Percentiles rank a stretch among this genome's conserved stretches.
phyloP scores from a whole-genome alignment of 1,140 invertebrate species.

The Lordiphosa stackelbergi region DNA sequence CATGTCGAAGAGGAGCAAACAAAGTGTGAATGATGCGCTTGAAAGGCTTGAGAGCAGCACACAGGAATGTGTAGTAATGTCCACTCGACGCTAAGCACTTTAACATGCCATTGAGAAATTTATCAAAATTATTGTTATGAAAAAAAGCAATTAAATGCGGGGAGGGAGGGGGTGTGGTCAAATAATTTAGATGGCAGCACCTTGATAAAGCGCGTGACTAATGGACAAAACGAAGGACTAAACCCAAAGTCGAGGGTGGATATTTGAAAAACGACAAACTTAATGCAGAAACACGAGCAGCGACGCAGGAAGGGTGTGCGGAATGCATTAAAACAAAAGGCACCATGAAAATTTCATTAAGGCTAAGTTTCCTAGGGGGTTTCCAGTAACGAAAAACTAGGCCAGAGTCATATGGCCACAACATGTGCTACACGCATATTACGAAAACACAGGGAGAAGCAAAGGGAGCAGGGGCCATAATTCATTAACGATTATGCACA shows the following conservation, averaged over 20 bases:
- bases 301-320: constrained; percentile 27
- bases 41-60: constrained; percentile 21
- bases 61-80: constrained; percentile 1
- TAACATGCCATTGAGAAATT: constrained; percentile 33
- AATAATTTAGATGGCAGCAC: constrained; percentile 60
- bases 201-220: constrained; percentile 66
- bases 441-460: constrained; percentile 1
- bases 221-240: constrained; percentile 29
- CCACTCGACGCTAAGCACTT: constrained; percentile 26
- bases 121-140: constrained; percentile 49
- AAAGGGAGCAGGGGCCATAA: constrained; percentile 25
- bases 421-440: constrained; percentile 64
- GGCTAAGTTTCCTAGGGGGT: constrained; percentile 9
- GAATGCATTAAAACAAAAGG: constrained; percentile 70
- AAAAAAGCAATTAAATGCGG: constrained; percentile 45
- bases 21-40: constrained; percentile 66
- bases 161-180: constrained; percentile 26
- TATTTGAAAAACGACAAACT: constrained; percentile 50
- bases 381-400: constrained; percentile 27
- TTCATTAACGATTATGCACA: constrained; percentile 73
- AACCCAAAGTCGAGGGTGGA: constrained; percentile 39
- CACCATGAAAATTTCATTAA: constrained; percentile 63
- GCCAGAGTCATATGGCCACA: constrained; percentile 54
- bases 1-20: constrained; percentile 53
- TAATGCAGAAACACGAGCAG: constrained; percentile 49